Conservation (phyloP, 2,888 invertebrate species). For the Osmoderma eremita region DNA sequence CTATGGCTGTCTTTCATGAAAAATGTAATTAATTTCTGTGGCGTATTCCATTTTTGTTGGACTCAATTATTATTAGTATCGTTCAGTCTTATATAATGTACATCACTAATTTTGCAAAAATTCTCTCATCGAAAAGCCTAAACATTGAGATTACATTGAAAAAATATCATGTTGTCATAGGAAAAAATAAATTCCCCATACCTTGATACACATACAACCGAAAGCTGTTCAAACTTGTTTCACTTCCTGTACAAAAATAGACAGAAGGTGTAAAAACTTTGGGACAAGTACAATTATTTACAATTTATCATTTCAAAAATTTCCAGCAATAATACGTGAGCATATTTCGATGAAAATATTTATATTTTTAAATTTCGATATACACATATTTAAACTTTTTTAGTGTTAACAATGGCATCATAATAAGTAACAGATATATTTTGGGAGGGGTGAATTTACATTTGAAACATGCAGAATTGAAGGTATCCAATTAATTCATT, state of each 20-base stretch:
- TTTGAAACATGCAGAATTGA: too few species aligned
- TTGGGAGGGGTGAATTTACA: background rate
- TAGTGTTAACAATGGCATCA: background rate
- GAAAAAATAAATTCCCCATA: slow-evolving; percentile 26
- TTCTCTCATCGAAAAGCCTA: slow-evolving; percentile 43
- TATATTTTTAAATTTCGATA: slow-evolving; percentile 51
- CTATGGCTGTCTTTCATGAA: slow-evolving; percentile 26
- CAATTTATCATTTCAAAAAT: slow-evolving; percentile 1
- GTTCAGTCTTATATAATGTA: slow-evolving; percentile 54
- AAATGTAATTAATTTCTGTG: slow-evolving; percentile 7
- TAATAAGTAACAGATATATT: slow-evolving; percentile 3
- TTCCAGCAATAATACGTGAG: background rate
- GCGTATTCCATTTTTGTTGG: slow-evolving; percentile 44
- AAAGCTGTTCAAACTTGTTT: slow-evolving; percentile 1
- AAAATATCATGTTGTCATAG: background rate
- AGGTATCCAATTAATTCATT: background rate
- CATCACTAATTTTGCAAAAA: slow-evolving; percentile 48
- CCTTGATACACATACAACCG: slow-evolving; percentile 29
- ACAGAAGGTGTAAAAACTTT: slow-evolving; percentile 6
- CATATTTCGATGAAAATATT: slow-evolving; percentile 47
- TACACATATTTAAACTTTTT: slow-evolving; percentile 5
- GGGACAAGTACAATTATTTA: slow-evolving; percentile 8
- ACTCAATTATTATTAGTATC: slow-evolving; percentile 43
- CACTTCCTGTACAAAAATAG: slow-evolving; percentile 11
- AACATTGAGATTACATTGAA: slow-evolving; percentile 42